Base-by-base conservation (phyloP, 2,797 vertebrate genomes). In the Chrysocyon brachyurus region DNA sequence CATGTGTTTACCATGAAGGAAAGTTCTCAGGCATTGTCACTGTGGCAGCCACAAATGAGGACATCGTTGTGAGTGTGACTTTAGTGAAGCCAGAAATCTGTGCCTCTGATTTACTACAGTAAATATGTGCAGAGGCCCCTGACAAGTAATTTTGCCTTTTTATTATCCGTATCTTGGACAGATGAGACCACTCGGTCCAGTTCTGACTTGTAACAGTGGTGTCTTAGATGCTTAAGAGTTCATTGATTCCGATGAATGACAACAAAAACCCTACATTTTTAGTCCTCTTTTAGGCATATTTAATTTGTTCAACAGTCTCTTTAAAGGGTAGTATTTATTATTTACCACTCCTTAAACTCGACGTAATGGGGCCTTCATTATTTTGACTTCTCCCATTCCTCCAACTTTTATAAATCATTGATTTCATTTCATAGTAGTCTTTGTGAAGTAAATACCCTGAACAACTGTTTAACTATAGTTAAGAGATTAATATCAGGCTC, bases 1-100 rank as follows among this genome's bases (percentile, higher is more conserved):
- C 81, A 22, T 8, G 86, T 97, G 81, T 98, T 98, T 97, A 97
- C 98, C 95, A 63, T 96, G 91, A 98, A 98, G 93, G 95, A 97
- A 97, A 70, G 49, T 94, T 66, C 36, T 96, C 78, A 68, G 96
- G 81, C 85, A 95, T 22, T 94, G 93, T 97, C 90, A 90, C 33
- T 88, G 70, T 97, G 75, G 14, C 26, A 92, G 75, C 88, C 56
- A 73, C 92, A 95, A 93, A 79, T 98, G 98, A 98, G 97, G 96
- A 98, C 91, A 33, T 97, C 73, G 6, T 90, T 97, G 40, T 97
- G 72, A 98, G 93, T 86, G 28, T 73, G 93, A 73, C 79, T 87
- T 94, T 57, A 66, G 36, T 17, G 77, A 95, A 72, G 46, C 49
- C 84, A 94, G 73, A 57, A 96, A 96, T 91, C n/a, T 22, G 28